Evolutionary conservation across 2,888 invertebrate genomes (phyloP).

Genomic region (Phaonia tiefii): DNA sequence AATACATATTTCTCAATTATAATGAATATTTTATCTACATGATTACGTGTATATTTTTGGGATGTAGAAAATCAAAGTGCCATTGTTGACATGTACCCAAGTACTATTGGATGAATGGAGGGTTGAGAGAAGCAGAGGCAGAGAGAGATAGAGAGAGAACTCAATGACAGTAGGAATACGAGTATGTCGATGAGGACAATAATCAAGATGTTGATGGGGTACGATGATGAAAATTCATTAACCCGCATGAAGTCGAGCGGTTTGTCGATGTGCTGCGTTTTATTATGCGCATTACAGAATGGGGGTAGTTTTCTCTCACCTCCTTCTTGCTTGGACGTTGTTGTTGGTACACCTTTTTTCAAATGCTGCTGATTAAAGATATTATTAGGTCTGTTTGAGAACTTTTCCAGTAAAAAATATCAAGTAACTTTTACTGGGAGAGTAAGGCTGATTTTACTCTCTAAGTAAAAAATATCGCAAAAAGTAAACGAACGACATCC

Average conservation of each 20-base stretch:
- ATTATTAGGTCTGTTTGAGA: no score
- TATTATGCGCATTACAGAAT: neutral
- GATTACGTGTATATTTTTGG: slow-evolving; percentile 18
- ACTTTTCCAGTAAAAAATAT: no score
- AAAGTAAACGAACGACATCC: no score
- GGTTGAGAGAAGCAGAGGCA: neutral
- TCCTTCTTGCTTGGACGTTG: neutral
- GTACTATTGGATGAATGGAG: no score
- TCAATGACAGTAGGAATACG: neutral
- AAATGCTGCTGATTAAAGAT: slow-evolving; percentile 70
- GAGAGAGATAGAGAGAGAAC: neutral
- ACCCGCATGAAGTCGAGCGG: slow-evolving; percentile 71
- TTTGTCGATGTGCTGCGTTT: slow-evolving; percentile 26
- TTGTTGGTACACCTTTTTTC: slow-evolving; percentile 21
- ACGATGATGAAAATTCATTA: slow-evolving; percentile 63
- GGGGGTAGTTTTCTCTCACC: slow-evolving; percentile 45
- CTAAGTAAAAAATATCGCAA: no score
- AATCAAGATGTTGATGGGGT: neutral
- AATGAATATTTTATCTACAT: slow-evolving; percentile 1
- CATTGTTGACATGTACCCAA: slow-evolving; percentile 51
- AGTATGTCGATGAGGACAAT: neutral
- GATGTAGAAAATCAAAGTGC: slow-evolving; percentile 50
- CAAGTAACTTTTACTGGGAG: no score
- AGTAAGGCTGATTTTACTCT: no score
- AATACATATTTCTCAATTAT: slow-evolving; percentile 9